Evolutionary conservation across 2,888 invertebrate genomes (phyloP).

Genomic region (Drosophila dives): DNA sequence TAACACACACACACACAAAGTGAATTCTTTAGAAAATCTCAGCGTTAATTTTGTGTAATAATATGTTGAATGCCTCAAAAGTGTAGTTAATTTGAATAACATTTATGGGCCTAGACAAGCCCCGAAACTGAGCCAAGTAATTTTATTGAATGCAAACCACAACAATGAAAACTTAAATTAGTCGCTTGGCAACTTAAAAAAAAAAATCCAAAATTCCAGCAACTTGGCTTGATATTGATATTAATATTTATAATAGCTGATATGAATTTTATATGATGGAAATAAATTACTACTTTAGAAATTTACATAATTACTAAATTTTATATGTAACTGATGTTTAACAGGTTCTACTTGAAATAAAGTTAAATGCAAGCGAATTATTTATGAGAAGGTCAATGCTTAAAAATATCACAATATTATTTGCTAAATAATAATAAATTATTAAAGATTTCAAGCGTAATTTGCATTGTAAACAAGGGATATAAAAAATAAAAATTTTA

Average conservation of each 20-base stretch:
- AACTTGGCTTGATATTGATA: background rate
- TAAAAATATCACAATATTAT: too few species aligned
- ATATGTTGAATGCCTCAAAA: slow-evolving; percentile 58
- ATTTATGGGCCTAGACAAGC: slow-evolving; percentile 30
- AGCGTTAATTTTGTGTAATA: slow-evolving; percentile 66
- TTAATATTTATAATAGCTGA: background rate
- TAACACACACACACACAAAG: slow-evolving; percentile 28
- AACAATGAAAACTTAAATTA: slow-evolving; percentile 26
- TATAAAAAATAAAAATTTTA: background rate
- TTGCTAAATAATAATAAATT: background rate
- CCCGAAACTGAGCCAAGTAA: slow-evolving; percentile 19
- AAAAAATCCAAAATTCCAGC: background rate
- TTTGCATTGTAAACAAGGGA: background rate
- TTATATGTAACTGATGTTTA: background rate
- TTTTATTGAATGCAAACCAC: slow-evolving; percentile 28
- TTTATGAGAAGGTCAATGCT: background rate
- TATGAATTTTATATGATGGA: background rate
- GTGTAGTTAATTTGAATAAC: slow-evolving; percentile 50
- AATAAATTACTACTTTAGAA: background rate
- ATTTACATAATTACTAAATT: background rate
- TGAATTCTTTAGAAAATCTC: slow-evolving; percentile 67
- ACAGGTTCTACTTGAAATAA: background rate
- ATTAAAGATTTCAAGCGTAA: background rate
- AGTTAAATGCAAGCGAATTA: too few species aligned
- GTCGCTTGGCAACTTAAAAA: slow-evolving; percentile 24